phyloP scores from a whole-genome alignment of 2,888 invertebrate genomes.

The Nomada ruficornis region DNA sequence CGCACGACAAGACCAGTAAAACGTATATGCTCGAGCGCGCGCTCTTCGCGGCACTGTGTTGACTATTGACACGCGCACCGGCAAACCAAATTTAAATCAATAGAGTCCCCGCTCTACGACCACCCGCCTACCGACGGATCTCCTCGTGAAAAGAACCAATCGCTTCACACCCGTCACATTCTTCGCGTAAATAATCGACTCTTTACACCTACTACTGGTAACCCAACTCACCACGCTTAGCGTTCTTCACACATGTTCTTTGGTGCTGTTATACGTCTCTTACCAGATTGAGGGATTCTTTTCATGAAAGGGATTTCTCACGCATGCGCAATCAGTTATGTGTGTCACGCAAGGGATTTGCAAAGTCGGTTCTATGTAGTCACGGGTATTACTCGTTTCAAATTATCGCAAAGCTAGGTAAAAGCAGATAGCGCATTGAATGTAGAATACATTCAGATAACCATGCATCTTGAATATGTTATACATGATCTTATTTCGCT shows the following conservation, averaged over 20 bases:
- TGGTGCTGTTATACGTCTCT: constrained; percentile 10
- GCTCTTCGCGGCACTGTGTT: constrained; percentile 66
- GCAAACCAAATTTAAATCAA: constrained; percentile 84
- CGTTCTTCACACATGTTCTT: constrained; percentile 45
- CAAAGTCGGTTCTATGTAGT: constrained; percentile 7
- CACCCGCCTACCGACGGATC: constrained; percentile 54
- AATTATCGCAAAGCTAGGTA: not conserved
- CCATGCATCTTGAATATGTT: too few species aligned
- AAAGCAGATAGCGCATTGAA: not conserved
- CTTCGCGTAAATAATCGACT: constrained; percentile 31
- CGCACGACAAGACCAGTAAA: constrained; percentile 30
- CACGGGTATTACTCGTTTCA: constrained; percentile 1
- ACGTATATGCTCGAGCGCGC: constrained; percentile 50
- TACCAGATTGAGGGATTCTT: constrained; percentile 50
- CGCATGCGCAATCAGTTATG: constrained; percentile 39
- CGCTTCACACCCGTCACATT: constrained; percentile 46
- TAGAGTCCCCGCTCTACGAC: constrained; percentile 79
- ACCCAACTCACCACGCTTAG: constrained; percentile 33
- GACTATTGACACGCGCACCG: constrained; percentile 78
- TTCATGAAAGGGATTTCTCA: constrained; percentile 41
- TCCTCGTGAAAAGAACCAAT: constrained; percentile 50
- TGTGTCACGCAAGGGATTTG: not conserved
- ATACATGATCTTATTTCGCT: not conserved
- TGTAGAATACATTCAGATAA: not conserved
- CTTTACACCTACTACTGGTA: constrained; percentile 27